Conservation (phyloP, 2,888 invertebrate species). For the Crioceris asparagi region DNA sequence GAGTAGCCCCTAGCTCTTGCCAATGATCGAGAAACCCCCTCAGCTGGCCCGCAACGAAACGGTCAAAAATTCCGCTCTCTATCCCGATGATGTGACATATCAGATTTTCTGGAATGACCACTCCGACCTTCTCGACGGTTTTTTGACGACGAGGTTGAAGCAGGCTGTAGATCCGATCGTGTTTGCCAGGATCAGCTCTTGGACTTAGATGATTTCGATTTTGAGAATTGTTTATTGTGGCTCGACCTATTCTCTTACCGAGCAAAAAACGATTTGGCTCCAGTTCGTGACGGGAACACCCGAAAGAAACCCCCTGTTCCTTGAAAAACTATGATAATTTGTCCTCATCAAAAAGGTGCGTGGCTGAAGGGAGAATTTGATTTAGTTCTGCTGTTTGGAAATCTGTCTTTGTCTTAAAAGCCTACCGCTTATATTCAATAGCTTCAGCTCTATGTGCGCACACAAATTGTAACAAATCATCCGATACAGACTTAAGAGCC, state of each 20-base stretch:
- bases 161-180: no score
- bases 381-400: slow-evolving; percentile 1
- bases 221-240: not conserved
- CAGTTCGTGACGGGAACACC: not conserved
- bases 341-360: slow-evolving; percentile 3
- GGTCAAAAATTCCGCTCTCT: not conserved
- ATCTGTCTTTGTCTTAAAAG: slow-evolving; percentile 6
- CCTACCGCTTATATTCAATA: slow-evolving; percentile 4
- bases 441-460: slow-evolving; percentile 4
- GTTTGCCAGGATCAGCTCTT: no score
- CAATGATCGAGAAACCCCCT: slow-evolving; percentile 1
- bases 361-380: slow-evolving; percentile 6
- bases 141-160: no score
- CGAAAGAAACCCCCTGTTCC: not conserved
- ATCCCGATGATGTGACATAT: not conserved
- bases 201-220: no score
- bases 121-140: not conserved
- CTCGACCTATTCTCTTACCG: no score
- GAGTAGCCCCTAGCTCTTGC: slow-evolving; percentile 7
- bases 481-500: slow-evolving; percentile 2
- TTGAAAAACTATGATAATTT: not conserved
- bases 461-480: slow-evolving; percentile 5
- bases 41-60: no score
- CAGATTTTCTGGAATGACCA: no score
- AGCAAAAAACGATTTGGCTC: no score